Evolutionary conservation across 2,797 vertebrate species (phyloP).

Genomic region (Fratercula arctica): DNA sequence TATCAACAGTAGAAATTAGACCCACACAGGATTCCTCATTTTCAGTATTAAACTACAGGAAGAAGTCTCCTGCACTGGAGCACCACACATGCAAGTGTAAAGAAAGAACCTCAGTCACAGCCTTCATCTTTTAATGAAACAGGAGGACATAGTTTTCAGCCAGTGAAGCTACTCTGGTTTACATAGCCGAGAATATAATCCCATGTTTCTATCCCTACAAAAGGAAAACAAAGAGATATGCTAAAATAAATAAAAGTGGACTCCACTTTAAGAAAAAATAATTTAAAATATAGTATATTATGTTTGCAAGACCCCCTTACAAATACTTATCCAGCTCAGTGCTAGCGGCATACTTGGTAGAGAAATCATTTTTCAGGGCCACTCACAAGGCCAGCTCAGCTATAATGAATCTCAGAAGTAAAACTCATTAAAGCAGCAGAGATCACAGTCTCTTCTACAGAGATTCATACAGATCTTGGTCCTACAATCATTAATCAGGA

Average conservation of each 20-base stretch:
- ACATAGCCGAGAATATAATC: neutral
- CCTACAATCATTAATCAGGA: neutral
- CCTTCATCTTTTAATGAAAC: neutral
- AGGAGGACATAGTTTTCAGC: neutral
- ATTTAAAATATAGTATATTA: rapidly evolving
- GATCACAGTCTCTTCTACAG: neutral
- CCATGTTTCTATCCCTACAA: neutral
- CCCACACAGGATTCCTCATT: neutral
- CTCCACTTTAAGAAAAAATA: neutral
- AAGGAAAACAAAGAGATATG: neutral
- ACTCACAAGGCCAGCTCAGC: neutral
- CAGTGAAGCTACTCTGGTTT: neutral
- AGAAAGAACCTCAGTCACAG: neutral
- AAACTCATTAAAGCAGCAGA: neutral
- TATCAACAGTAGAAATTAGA: neutral
- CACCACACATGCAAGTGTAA: neutral
- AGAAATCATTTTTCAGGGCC: neutral
- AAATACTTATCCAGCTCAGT: neutral
- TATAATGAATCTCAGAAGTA: neutral
- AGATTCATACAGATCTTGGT: neutral
- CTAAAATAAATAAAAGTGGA: neutral
- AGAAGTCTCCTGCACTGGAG: neutral
- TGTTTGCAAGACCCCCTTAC: neutral
- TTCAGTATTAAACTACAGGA: neutral
- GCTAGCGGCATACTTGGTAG: neutral